A percentile compares a stretch with the other conserved stretches of the same genome.
Conservation (phyloP, 2,888 invertebrate species). For the Thereva nobilitata region DNA sequence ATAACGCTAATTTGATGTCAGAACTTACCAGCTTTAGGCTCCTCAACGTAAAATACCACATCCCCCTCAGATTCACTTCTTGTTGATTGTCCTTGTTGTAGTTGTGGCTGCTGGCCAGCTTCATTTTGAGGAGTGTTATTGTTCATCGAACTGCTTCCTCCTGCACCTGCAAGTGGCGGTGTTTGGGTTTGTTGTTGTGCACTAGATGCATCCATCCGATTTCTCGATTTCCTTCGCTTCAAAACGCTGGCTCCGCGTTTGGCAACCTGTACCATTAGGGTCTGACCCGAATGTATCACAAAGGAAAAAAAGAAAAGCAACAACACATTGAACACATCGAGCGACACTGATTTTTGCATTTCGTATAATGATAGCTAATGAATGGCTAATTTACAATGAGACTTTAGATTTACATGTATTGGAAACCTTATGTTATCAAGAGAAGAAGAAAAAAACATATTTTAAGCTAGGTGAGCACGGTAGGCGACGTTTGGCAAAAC, state of each 20-base stretch:
- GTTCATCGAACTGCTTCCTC: conserved; percentile 44
- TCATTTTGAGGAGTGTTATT: conserved; percentile 30
- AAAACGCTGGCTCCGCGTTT: conserved; percentile 75
- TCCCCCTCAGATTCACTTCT: conserved; percentile 63
- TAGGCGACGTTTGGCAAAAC: no score
- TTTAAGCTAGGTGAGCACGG: no score
- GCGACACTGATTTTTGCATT: conserved; percentile 43
- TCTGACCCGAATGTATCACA: conserved; percentile 58
- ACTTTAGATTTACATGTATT: background rate
- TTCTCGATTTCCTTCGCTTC: conserved; percentile 70
- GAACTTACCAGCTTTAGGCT: conserved; percentile 63
- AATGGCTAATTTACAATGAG: background rate
- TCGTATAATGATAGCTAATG: conserved; percentile 3
- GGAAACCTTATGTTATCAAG: background rate
- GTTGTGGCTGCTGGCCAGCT: conserved; percentile 41
- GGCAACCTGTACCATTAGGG: conserved; percentile 73
- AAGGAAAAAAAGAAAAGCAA: conserved; percentile 43
- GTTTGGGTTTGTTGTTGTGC: conserved; percentile 42
- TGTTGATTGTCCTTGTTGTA: conserved; percentile 34
- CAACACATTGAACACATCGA: conserved; percentile 50
- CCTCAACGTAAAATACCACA: conserved; percentile 69
- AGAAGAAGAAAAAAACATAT: background rate
- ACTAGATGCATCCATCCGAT: conserved; percentile 64
- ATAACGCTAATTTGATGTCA: no score
- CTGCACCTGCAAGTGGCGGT: conserved; percentile 47